These are phyloP conservation scores for Ceramica pisi DNA, from an alignment of 2,888 invertebrate genomes.

Conservation along the genomic window DNA sequence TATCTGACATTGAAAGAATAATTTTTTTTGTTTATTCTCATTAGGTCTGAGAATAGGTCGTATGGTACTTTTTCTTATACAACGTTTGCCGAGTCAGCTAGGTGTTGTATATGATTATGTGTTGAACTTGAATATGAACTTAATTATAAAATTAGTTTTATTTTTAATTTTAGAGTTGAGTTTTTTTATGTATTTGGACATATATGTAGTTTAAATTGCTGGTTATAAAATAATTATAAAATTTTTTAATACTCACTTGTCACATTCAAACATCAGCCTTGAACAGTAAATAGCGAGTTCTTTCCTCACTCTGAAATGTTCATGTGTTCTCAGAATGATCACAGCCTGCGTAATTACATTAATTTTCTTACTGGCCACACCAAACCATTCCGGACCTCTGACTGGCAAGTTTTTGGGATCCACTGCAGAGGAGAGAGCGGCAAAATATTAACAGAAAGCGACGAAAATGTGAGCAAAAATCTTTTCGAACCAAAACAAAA, in stretches of 20 bases:
- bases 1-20: too few relatives aligned
- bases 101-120: too few relatives aligned
- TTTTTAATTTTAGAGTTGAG: too few relatives aligned
- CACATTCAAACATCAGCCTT: constrained; percentile 91
- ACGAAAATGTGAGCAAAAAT: background rate
- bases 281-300: constrained; percentile 92
- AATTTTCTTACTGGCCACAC: constrained; percentile 91
- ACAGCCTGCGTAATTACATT: constrained; percentile 87
- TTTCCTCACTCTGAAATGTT: constrained; percentile 91
- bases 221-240: too few relatives aligned
- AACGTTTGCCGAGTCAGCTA: too few relatives aligned
- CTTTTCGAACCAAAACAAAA: background rate
- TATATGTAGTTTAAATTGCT: too few relatives aligned
- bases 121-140: too few relatives aligned
- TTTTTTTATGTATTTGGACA: too few relatives aligned
- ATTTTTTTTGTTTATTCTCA: too few relatives aligned
- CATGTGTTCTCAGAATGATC: constrained; percentile 90
- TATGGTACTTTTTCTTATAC: too few relatives aligned
- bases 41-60: too few relatives aligned
- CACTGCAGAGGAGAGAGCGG: constrained; percentile 56
- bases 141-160: too few relatives aligned
- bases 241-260: constrained; percentile 83
- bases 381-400: constrained; percentile 90
- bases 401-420: constrained; percentile 73
- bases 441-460: background rate